Percentiles rank a stretch among this genome's conserved stretches.
phyloP scores from a whole-genome alignment of 2,113 vertebrate genomes.

The Sardina pilchardus region DNA sequence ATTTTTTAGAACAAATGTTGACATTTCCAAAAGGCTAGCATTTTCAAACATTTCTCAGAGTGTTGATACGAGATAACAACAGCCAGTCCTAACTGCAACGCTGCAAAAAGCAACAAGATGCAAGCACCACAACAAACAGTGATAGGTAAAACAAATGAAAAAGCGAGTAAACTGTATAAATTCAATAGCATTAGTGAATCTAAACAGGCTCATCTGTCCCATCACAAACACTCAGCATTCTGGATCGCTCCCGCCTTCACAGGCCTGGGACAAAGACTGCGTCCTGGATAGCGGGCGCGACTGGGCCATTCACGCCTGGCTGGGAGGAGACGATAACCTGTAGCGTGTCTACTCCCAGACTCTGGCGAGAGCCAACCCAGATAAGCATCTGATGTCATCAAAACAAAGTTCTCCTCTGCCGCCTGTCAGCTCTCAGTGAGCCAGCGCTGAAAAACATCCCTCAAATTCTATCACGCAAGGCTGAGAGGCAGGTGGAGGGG shows the following conservation, averaged over 20 bases:
- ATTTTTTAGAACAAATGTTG: background rate
- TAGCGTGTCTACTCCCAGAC: slow-evolving; percentile 63
- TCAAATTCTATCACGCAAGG: slow-evolving; percentile 55
- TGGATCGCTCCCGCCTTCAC: background rate
- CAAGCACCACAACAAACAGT: background rate
- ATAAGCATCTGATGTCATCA: slow-evolving; percentile 68
- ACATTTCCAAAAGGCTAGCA: background rate
- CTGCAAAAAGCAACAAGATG: background rate
- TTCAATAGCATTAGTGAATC: background rate
- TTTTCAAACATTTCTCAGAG: slow-evolving; percentile 13
- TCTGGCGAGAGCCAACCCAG: slow-evolving; percentile 51
- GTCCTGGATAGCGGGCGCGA: background rate
- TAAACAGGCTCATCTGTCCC: background rate
- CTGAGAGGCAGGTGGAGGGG: background rate
- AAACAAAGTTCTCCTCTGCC: slow-evolving; percentile 67
- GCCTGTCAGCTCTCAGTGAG: slow-evolving; percentile 66
- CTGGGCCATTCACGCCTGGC: slow-evolving; percentile 53
- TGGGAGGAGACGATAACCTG: slow-evolving; percentile 60
- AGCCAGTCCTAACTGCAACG: background rate
- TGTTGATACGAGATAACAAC: background rate
- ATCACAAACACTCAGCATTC: background rate
- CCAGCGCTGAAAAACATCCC: slow-evolving; percentile 60
- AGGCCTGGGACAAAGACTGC: background rate
- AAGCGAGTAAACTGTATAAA: background rate
- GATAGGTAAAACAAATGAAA: background rate